Base-by-base conservation (phyloP, 2,888 invertebrate species). In the Ophion costatus region DNA sequence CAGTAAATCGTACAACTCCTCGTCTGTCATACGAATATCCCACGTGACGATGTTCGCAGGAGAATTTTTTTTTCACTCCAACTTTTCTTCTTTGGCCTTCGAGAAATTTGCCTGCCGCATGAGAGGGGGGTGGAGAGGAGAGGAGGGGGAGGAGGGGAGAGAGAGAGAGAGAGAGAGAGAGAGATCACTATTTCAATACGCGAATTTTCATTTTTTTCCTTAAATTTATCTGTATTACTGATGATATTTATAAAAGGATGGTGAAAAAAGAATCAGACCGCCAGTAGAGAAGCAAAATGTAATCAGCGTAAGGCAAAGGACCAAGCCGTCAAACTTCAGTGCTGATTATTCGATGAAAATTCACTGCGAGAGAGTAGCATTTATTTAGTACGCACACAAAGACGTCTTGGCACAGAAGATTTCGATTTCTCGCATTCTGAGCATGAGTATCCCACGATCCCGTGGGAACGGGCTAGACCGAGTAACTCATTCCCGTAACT, bases 371-470 rank as follows among this genome's bases (percentile, higher is more conserved):
- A 63, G 59, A 56, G 66, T 11, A 66, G 42, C 82, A 91, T 91
- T 91, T 92, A 87, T 89, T 92, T 5, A 24, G 76, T 85, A 79
- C 79, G 56, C 83, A 82, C 87, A 92, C 93, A 89, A 85, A 84
- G 89, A 88, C 92, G 92, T 14, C 14, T 91, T 90, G 87, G 87
- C 87, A 77, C 84, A 85, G 87, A 83, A 90, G 87, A 90, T 88
- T 89, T 90, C 90, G 87, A 89, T 88, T 93, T 92, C 90, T 91
- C 89, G 89, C 90, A 88, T 91, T 91, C 90, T 88, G 88, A 88
- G 88, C 83, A 87, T 82, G 89, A 90, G 88, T 90, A 92, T 92
- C 92, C 92, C 92, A 93, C 92, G 92, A 88, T 92, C 91, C 92
- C 92, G 92, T 93, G 93, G 91, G 93, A 93, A 93, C 90, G 88